Conservation (phyloP, 2,797 vertebrate genomes). For the Megaceryle alcyon region DNA sequence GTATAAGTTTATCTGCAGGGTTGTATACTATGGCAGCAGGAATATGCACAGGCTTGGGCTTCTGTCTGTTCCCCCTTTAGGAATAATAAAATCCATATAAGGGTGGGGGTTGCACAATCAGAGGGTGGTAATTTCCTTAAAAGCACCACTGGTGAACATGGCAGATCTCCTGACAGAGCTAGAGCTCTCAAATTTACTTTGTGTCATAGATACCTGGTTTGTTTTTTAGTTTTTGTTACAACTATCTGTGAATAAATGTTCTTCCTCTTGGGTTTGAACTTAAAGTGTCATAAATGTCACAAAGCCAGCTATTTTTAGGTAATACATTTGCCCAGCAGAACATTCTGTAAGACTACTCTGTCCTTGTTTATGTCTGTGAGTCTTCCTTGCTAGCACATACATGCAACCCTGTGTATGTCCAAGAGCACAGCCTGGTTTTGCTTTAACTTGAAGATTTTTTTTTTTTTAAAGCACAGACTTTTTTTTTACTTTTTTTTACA, state of each 20-base stretch:
- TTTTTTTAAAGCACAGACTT: neutral
- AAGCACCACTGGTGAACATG: neutral
- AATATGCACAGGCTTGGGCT: neutral
- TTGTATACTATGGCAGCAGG: neutral
- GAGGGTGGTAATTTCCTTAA: neutral
- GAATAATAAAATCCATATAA: neutral
- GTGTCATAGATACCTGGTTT: neutral
- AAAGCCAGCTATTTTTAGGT: constrained; percentile 30
- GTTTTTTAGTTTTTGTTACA: constrained; percentile 20
- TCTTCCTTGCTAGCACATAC: neutral
- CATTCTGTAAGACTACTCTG: constrained; percentile 15
- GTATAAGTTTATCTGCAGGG: neutral
- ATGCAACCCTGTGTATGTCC: neutral
- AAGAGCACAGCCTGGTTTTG: neutral
- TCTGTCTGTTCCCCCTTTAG: neutral
- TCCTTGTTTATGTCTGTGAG: neutral
- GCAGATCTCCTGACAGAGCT: neutral
- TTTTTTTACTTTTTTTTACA: neutral
- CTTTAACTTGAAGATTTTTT: neutral
- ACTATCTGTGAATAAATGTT: neutral
- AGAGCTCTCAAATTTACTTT: neutral
- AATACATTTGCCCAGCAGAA: neutral
- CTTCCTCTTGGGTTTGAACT: constrained; percentile 8
- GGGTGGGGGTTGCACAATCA: neutral
- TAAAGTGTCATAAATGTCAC: neutral